These are phyloP conservation scores for Trachelus iudaicus DNA, from an alignment of 2,888 invertebrate species.

Conservation along the genomic window DNA sequence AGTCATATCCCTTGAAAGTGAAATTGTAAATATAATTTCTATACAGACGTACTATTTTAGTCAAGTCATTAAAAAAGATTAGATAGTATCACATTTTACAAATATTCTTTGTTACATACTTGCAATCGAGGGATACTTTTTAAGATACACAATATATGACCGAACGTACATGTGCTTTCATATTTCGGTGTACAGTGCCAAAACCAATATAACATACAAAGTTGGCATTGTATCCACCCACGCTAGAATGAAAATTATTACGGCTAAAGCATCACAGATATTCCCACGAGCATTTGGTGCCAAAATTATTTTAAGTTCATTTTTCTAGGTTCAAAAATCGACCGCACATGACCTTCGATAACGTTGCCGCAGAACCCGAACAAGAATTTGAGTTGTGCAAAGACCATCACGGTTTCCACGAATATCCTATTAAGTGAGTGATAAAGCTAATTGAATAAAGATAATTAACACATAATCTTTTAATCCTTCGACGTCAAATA, in stretches of 20 bases:
- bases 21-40: conserved; percentile 77
- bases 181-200: neutral
- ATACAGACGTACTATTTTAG: neutral
- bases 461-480: neutral
- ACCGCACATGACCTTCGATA: conserved; percentile 95
- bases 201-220: neutral
- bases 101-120: neutral
- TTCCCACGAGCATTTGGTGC: neutral
- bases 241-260: neutral
- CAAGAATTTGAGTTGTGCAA: conserved; percentile 89
- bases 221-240: neutral
- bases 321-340: conserved; percentile 86
- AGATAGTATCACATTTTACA: neutral
- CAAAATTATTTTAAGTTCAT: conserved; percentile 12
- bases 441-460: neutral
- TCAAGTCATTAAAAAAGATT: neutral
- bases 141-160: neutral
- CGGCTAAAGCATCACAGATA: neutral
- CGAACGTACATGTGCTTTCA: neutral
- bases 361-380: conserved; percentile 78
- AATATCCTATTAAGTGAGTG: conserved; percentile 90
- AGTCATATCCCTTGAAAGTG: conserved; percentile 86
- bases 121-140: neutral
- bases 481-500: neutral
- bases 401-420: conserved; percentile 82